Evolutionary conservation across 2,113 vertebrate genomes (phyloP).

Genomic region (Lamprotornis superbus): DNA sequence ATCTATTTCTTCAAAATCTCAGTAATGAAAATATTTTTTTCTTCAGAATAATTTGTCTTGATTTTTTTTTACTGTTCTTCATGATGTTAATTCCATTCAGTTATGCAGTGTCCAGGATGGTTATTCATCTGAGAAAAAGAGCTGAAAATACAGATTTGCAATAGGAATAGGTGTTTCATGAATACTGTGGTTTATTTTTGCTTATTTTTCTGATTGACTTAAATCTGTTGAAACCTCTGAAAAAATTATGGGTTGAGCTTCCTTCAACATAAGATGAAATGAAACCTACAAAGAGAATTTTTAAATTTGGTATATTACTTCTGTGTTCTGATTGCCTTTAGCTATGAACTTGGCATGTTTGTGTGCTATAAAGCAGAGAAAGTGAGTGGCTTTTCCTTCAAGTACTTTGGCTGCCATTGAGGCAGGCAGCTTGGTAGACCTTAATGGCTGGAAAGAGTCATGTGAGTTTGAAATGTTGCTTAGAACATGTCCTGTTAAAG

Average conservation of each 20-base stretch:
- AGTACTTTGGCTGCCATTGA: not conserved
- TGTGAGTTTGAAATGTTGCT: not conserved
- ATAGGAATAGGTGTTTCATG: not conserved
- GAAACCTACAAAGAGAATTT: not conserved
- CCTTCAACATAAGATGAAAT: not conserved
- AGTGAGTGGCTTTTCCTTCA: not conserved
- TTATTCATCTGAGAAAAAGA: constrained; percentile 41
- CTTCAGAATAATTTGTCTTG: not conserved
- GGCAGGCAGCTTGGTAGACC: not conserved
- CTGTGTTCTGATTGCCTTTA: not conserved
- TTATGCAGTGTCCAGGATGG: not conserved
- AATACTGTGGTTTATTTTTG: not conserved
- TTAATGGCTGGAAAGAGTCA: not conserved
- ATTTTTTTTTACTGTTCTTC: not conserved
- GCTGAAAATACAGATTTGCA: not conserved
- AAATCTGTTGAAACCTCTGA: not conserved
- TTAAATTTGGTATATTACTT: not conserved
- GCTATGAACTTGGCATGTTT: not conserved
- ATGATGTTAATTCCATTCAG: constrained; percentile 34
- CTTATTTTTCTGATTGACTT: not conserved
- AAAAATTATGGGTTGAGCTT: not conserved
- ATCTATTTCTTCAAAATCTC: not conserved
- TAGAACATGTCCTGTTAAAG: not conserved
- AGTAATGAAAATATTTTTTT: not conserved
- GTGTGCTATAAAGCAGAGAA: not conserved